Conservation (phyloP, 1,140 invertebrate species). For the Leptinotarsa undecemlineata region DNA sequence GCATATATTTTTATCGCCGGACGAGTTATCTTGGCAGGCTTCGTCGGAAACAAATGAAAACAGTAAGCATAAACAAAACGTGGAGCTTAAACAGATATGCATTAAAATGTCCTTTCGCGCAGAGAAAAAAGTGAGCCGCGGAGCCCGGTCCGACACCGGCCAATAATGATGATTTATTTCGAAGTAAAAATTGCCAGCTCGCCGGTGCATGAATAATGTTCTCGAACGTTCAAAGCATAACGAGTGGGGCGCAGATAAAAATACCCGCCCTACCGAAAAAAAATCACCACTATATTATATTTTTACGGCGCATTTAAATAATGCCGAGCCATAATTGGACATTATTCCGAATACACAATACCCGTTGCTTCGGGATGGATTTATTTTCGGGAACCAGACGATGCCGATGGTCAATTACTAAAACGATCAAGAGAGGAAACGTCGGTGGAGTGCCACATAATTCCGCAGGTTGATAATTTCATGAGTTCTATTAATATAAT, state of each 20-base stretch:
- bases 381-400: slow-evolving; percentile 7
- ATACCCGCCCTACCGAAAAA: slow-evolving; percentile 36
- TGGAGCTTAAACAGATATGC: slow-evolving; percentile 34
- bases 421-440: not conserved
- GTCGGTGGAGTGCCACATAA: not conserved
- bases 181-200: slow-evolving; percentile 49
- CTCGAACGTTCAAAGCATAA: slow-evolving; percentile 43
- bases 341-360: slow-evolving; percentile 28
- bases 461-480: too few relatives aligned
- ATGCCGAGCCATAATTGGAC: slow-evolving; percentile 42
- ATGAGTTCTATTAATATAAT: too few relatives aligned
- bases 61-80: slow-evolving; percentile 44
- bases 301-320: slow-evolving; percentile 46
- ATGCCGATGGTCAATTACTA: not conserved
- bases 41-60: slow-evolving; percentile 42
- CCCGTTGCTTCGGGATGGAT: slow-evolving; percentile 17
- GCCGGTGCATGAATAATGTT: slow-evolving; percentile 49
- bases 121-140: slow-evolving; percentile 38
- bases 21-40: slow-evolving; percentile 36
- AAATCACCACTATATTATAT: slow-evolving; percentile 47
- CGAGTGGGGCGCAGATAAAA: slow-evolving; percentile 33
- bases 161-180: slow-evolving; percentile 53
- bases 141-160: slow-evolving; percentile 36
- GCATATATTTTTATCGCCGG: slow-evolving; percentile 11
- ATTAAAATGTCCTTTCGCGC: slow-evolving; percentile 14